phyloP scores from a whole-genome alignment of 1,140 invertebrate genomes.

The Drosophila trapezifrons region DNA sequence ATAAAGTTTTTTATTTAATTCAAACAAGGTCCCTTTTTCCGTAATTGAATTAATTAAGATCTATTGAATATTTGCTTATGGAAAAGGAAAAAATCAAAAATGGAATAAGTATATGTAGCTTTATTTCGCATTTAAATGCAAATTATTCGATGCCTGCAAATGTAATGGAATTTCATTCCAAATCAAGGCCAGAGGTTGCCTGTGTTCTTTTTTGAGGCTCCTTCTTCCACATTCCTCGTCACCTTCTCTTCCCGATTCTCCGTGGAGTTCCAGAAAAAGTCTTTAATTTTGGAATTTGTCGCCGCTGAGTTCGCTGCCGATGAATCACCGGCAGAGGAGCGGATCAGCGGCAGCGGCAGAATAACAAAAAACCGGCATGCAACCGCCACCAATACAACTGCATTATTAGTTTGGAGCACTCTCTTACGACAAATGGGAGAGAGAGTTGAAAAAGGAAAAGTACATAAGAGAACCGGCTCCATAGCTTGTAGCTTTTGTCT shows the following conservation, averaged over 20 bases:
- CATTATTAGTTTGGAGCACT: slow-evolving; percentile 13
- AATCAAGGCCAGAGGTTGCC: slow-evolving; percentile 40
- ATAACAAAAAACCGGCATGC: slow-evolving; percentile 55
- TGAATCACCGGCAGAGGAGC: slow-evolving; percentile 37
- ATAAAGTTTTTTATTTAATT: background rate
- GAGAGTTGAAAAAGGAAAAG: background rate
- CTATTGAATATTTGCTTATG: background rate
- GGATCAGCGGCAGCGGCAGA: background rate
- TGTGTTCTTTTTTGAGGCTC: slow-evolving; percentile 17
- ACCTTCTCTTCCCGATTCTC: background rate
- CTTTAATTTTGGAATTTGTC: slow-evolving; percentile 52
- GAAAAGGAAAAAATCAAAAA: background rate
- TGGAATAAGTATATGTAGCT: background rate
- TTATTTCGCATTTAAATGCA: slow-evolving; percentile 9
- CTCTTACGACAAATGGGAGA: background rate
- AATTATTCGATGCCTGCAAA: slow-evolving; percentile 4
- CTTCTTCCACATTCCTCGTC: background rate
- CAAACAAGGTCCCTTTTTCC: background rate
- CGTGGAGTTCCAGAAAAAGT: slow-evolving; percentile 16
- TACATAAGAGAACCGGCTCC: background rate
- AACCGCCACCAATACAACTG: slow-evolving; percentile 32
- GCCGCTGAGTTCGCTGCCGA: slow-evolving; percentile 18
- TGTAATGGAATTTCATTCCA: slow-evolving; percentile 18
- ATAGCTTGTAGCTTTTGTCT: slow-evolving; percentile 11
- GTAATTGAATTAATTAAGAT: background rate